Percentiles rank a stretch among this genome's conserved stretches.
Evolutionary conservation across 1,140 invertebrate genomes (phyloP).

Genomic region (Drosophila murphyi): DNA sequence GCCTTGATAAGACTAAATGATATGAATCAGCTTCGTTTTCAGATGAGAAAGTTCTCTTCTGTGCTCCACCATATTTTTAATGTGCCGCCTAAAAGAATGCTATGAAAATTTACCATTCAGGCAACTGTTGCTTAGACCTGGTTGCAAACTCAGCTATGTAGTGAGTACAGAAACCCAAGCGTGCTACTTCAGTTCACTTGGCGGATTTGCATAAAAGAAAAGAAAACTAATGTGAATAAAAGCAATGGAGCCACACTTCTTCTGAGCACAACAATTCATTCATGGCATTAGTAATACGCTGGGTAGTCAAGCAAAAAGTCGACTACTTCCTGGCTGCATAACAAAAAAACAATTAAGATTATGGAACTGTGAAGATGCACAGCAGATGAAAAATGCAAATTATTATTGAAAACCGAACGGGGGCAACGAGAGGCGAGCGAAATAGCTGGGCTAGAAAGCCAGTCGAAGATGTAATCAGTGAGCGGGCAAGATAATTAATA

Average conservation of each 20-base stretch:
- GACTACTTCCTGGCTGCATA: slow-evolving; percentile 46
- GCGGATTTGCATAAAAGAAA: background rate
- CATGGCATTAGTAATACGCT: background rate
- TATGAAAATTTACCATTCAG: background rate
- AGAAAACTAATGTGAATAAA: background rate
- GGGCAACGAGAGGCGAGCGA: background rate
- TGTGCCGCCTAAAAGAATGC: slow-evolving; percentile 28
- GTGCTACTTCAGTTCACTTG: background rate
- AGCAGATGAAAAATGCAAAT: slow-evolving; percentile 77
- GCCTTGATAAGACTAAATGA: too few species aligned
- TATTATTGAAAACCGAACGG: slow-evolving; percentile 37
- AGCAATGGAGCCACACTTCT: slow-evolving; percentile 18
- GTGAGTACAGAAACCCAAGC: background rate
- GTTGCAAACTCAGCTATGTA: slow-evolving; percentile 27
- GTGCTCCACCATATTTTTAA: too few species aligned
- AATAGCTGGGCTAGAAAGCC: slow-evolving; percentile 75
- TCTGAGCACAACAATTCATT: slow-evolving; percentile 10
- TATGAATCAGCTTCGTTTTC: too few species aligned
- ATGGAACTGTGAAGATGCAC: slow-evolving; percentile 34
- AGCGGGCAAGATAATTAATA: slow-evolving; percentile 69
- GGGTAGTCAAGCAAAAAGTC: slow-evolving; percentile 37
- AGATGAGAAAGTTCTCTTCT: too few species aligned
- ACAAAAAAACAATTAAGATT: slow-evolving; percentile 36
- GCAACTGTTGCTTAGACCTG: background rate
- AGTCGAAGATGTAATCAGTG: slow-evolving; percentile 32